A percentile compares a stretch with the other conserved stretches of the same genome.
phyloP scores from a whole-genome alignment of 1,140 invertebrate genomes.

The Parapsyche elsis region DNA sequence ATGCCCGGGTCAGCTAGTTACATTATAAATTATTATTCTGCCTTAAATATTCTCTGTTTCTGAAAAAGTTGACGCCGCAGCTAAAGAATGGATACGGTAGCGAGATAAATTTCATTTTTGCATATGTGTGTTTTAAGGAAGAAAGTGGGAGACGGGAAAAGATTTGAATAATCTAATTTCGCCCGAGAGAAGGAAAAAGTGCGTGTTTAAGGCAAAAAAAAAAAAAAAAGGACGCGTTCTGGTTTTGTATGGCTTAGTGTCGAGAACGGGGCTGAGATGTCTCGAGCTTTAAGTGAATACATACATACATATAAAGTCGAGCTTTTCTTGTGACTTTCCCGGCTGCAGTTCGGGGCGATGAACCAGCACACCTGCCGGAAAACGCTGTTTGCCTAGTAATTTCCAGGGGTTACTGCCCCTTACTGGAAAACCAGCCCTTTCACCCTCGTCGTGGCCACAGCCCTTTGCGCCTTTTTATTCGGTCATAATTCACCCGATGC shows the following conservation, averaged over 20 bases:
- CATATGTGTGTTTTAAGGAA: background rate
- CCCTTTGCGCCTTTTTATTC: slow-evolving; percentile 1
- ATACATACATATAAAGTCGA: background rate
- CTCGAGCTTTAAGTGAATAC: background rate
- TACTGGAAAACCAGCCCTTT: background rate
- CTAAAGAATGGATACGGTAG: too few species aligned
- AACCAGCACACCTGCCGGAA: slow-evolving; percentile 16
- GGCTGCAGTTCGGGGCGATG: background rate
- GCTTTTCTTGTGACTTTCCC: slow-evolving; percentile 1
- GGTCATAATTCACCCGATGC: slow-evolving; percentile 9
- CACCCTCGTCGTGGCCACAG: background rate
- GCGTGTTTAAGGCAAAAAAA: background rate
- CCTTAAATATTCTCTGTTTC: too few species aligned
- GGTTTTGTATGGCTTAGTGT: too few species aligned
- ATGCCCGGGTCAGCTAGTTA: too few species aligned
- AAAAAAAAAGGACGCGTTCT: too few species aligned
- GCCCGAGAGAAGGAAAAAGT: slow-evolving; percentile 1
- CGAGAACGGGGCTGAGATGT: too few species aligned
- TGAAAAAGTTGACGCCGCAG: too few species aligned
- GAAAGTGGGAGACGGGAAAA: background rate
- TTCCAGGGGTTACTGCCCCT: slow-evolving; percentile 36
- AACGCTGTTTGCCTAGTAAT: slow-evolving; percentile 35
- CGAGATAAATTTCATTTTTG: background rate
- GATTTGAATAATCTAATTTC: slow-evolving; percentile 21
- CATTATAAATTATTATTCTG: too few species aligned